phyloP scores from a whole-genome alignment of 2,797 vertebrate species.

The Okamejei kenojei region DNA sequence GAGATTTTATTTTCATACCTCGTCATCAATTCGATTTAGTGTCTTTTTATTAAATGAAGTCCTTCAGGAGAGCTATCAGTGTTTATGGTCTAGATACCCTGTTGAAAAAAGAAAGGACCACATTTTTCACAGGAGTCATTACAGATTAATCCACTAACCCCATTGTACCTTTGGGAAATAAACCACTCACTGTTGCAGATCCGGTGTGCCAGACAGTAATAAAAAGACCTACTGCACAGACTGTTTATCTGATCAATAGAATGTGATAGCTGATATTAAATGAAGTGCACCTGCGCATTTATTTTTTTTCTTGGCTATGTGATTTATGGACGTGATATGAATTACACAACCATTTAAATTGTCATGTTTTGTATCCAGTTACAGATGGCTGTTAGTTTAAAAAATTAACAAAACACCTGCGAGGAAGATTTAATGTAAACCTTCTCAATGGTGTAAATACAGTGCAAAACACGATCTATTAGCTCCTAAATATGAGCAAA shows the following conservation, averaged over 20 bases:
- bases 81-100: constrained; percentile 14
- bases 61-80: constrained; percentile 3
- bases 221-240: constrained; percentile 12
- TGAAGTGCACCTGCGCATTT: constrained; percentile 11
- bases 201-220: constrained; percentile 31
- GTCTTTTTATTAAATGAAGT: constrained; percentile 36
- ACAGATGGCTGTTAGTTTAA: background rate
- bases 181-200: constrained; percentile 27
- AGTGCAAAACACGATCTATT: background rate
- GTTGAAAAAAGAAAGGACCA: constrained; percentile 27
- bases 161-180: constrained; percentile 36
- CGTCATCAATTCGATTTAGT: constrained; percentile 1
- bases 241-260: constrained; percentile 16
- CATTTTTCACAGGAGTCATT: constrained; percentile 19
- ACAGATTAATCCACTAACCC: constrained; percentile 22
- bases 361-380: background rate
- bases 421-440: background rate
- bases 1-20: constrained; percentile 10
- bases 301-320: background rate
- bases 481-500: background rate
- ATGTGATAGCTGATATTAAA: constrained; percentile 19
- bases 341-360: constrained; percentile 12
- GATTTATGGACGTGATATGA: background rate
- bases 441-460: background rate
- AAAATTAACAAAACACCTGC: background rate